Base-by-base conservation (phyloP, 2,797 vertebrate species). In the Notolepis coatsorum region DNA sequence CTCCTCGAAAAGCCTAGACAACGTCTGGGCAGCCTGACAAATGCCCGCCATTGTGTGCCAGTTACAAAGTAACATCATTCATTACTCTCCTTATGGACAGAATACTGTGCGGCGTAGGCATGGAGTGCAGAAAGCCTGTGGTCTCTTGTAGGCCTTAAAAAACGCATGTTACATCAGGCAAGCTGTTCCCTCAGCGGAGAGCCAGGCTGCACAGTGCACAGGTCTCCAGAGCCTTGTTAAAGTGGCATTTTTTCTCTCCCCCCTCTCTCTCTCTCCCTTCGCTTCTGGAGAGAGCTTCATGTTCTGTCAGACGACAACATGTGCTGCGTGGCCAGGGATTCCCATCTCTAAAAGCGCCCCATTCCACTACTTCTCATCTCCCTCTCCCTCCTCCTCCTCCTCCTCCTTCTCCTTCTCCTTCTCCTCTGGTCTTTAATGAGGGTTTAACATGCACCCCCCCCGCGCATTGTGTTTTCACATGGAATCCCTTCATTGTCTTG, bases 201-300 rank as follows among this genome's bases (percentile, higher is more conserved):
- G 57, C 31, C 76, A 73, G 48, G 78, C 81, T 67, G 79, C 47
- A 52, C 46, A 27, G 13, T 67, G 79, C 47, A 52, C 46, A 27
- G 13, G 27, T 80, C 90, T 79, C 85, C 27, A 20, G 84, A 86
- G 87, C 55, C 84, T 91, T 88, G 86, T 91, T 90, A 89, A 51
- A 86, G 79, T 77, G 72, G 73, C 81, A 71, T 85, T 85, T 80
- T 66, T 55, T 61, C 56, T 25, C 69, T n/a, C 62, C 56, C 18
- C 69, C 13, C 62, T 54, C 81, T 73, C 66, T 58, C 12, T 42
- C 37, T 54, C 15, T 65, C 39, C 54, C 66, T 75, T 71, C 65
- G 69, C 73, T 80, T 73, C 61, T 55, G 49, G 45, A 61, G 51
- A 71, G 74, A 69, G 64, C 68, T 63, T 68, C 69, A 30, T 52